phyloP scores from a whole-genome alignment of 2,797 vertebrate species.

The Cyclopterus lumpus region DNA sequence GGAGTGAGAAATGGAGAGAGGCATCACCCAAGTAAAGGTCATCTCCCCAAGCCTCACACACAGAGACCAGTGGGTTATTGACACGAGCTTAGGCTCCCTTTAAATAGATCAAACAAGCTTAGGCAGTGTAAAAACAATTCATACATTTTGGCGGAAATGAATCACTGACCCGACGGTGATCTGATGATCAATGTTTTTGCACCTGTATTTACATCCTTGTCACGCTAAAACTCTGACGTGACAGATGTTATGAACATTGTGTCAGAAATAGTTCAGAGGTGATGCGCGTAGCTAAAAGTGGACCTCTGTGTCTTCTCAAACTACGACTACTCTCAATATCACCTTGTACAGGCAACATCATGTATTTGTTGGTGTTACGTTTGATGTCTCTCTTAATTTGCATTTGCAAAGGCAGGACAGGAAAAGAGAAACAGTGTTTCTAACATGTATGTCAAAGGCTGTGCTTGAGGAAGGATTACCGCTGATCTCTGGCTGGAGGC shows the following conservation, averaged over 20 bases:
- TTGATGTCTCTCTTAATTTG: conserved; percentile 5
- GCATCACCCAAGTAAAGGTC: conserved; percentile 49
- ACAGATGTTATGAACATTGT: conserved; percentile 10
- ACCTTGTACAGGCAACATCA: neutral
- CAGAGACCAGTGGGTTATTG: conserved; percentile 3
- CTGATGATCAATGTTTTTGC: conserved; percentile 35
- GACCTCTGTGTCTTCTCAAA: neutral
- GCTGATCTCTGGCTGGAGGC: conserved; percentile 50
- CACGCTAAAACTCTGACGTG: conserved; percentile 20
- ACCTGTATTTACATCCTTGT: conserved; percentile 41
- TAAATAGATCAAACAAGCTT: conserved; percentile 60
- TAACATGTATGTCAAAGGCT: conserved; percentile 24
- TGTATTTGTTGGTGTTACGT: neutral
- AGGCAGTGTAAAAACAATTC: conserved; percentile 40
- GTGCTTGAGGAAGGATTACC: conserved; percentile 48
- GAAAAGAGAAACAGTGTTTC: conserved; percentile 1
- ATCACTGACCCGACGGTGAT: conserved; percentile 38
- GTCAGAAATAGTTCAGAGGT: conserved; percentile 15
- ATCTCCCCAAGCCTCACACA: conserved; percentile 17
- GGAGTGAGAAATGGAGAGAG: conserved; percentile 48
- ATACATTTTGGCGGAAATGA: conserved; percentile 40
- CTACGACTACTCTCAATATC: neutral
- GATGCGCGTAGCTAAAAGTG: conserved; percentile 28
- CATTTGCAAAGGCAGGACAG: neutral
- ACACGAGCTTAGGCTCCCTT: conserved; percentile 45